Base-by-base conservation (phyloP, 2,888 invertebrate genomes). In the Brassicogethes aeneus region DNA sequence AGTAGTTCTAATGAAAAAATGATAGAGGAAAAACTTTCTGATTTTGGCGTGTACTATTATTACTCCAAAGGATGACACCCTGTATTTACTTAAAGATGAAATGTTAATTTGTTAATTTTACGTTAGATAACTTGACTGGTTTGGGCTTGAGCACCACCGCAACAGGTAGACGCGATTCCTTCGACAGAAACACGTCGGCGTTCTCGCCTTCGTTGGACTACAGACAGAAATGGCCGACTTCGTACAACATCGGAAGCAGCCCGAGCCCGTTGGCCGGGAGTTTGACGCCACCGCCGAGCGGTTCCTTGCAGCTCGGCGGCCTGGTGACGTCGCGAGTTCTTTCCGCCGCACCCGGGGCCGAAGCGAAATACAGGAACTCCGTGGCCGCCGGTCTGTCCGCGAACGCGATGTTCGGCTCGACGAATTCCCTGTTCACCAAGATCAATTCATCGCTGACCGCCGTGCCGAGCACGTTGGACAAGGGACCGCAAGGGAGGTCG, bases 271-370 rank as follows among this genome's bases (percentile, higher is more conserved):
- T 69, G 17, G 67, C 75, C 12, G 67, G 65, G 37, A 66, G 67
- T 42, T 69, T 82, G 53, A 86, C 88, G 50, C 89, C 89, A 54
- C 88, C 89, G 54, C 88, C 89, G 53, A 47, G 60, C 2, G 61
- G 65, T 7, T 77, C 77, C 47, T 67, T 78, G 43, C 79, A 79
- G 50, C 68, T 84, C 57, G 66, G 60, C 46, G 82, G 81, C 65
- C 72, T 89, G 60, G 85, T 87, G 53, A 74, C 75, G 59, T 74
- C 74, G 44, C 68, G 78, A 47, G 71, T 65, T 12, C 54, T 82
- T 39, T 80, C 79, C 2, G 81, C 82, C 3, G 94, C 94, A 46
- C 94, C 94, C 30, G 93, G 93, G 50, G 92, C 94, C 1, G 94
- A 94, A 72, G 86, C 85, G 30, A 87, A 87, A 64, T 86, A 79